Evolutionary conservation across 2,113 vertebrate genomes (phyloP).

Genomic region (Australoheros scitulus): DNA sequence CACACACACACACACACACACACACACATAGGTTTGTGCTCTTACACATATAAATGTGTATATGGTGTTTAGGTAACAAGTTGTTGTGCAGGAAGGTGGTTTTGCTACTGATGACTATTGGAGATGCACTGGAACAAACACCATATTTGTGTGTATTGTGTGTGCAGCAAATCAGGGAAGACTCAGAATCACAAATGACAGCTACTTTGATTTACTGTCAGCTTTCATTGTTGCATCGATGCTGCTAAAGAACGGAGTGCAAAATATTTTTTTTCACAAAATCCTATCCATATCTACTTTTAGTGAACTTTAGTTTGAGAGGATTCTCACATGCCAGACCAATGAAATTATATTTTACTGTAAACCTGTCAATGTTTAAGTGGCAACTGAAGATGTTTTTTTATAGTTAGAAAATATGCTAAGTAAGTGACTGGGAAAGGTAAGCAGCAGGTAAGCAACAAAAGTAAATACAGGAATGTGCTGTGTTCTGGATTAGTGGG

Average conservation of each 20-base stretch:
- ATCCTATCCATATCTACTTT: neutral
- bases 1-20: too few species aligned
- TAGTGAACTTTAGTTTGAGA: constrained; percentile 25
- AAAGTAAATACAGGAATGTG: too few species aligned
- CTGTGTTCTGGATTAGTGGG: neutral
- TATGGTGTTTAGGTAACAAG: neutral
- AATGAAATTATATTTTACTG: neutral
- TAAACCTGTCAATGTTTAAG: neutral
- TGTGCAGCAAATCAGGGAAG: constrained; percentile 35
- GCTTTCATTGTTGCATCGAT: constrained; percentile 27
- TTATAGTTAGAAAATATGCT: neutral
- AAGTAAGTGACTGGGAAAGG: neutral
- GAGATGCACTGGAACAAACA: neutral
- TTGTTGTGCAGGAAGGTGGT: constrained; percentile 2
- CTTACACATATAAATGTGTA: neutral
- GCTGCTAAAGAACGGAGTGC: neutral
- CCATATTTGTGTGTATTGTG: constrained; percentile 17
- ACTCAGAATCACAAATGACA: constrained; percentile 57
- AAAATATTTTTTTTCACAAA: neutral
- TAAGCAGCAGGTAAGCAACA: neutral
- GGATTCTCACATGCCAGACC: constrained; percentile 15
- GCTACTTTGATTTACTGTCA: constrained; percentile 55
- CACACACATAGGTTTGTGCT: too few species aligned
- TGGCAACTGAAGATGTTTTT: neutral
- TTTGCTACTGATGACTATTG: neutral